Percentiles rank a stretch among this genome's conserved stretches.
These are phyloP conservation scores for Saguinus imperator DNA, from an alignment of 2,113 vertebrate species.

Conservation along the genomic window DNA sequence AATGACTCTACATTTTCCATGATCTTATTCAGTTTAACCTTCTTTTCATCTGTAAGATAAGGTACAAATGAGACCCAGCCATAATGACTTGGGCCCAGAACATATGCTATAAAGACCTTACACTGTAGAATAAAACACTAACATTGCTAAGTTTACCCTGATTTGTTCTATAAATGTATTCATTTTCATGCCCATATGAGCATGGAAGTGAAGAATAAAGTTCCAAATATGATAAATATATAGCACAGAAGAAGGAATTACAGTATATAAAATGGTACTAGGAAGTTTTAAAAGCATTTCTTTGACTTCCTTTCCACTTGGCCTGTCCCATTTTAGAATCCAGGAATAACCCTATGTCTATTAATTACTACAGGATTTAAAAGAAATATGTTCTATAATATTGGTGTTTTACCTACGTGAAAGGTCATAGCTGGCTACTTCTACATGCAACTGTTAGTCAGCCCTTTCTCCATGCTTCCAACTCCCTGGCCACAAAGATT, in stretches of 20 bases:
- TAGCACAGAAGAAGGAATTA: neutral
- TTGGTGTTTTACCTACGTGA: neutral
- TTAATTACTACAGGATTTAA: neutral
- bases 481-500: neutral
- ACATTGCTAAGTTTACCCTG: neutral
- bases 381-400: neutral
- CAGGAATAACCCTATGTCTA: neutral
- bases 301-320: neutral
- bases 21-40: neutral
- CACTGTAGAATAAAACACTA: neutral
- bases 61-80: neutral
- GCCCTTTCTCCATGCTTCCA: neutral
- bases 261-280: neutral
- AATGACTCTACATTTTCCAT: neutral
- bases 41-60: slow-evolving; percentile 42
- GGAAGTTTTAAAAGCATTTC: neutral
- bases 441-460: neutral
- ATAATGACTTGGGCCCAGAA: neutral
- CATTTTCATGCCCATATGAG: neutral
- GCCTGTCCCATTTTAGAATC: neutral
- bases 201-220: neutral
- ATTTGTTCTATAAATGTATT: neutral
- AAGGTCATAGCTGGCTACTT: neutral
- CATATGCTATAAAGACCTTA: neutral
- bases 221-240: neutral